phyloP scores from a whole-genome alignment of 2,888 invertebrate species.

The Thalpophila matura region DNA sequence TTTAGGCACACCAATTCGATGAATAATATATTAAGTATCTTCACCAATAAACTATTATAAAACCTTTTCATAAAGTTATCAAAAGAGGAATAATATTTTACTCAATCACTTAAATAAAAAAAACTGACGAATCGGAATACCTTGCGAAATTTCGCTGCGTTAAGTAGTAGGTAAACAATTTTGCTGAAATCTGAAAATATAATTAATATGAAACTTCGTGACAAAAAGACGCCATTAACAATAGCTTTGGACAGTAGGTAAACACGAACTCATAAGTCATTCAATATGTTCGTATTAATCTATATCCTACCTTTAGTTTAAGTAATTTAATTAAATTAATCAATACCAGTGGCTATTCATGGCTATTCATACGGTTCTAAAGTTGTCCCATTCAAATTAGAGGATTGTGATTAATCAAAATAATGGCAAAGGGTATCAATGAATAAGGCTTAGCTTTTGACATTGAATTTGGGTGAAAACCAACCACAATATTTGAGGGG shows the following conservation, averaged over 20 bases:
- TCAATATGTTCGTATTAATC: conserved; percentile 9
- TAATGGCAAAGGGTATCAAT: conserved; percentile 57
- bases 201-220: conserved; percentile 11
- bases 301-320: conserved; percentile 24
- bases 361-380: conserved; percentile 67
- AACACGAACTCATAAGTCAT: conserved; percentile 5
- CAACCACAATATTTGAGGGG: conserved; percentile 30
- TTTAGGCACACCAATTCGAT: conserved; percentile 4
- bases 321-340: conserved; percentile 56
- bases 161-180: conserved; percentile 29
- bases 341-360: conserved; percentile 59
- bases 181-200: conserved; percentile 14
- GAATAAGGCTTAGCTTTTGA: conserved; percentile 51
- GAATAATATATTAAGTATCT: not conserved
- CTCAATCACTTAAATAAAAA: conserved; percentile 21
- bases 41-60: conserved; percentile 10
- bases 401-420: conserved; percentile 73
- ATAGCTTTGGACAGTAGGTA: conserved; percentile 4
- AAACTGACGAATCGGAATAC: conserved; percentile 5
- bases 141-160: conserved; percentile 12
- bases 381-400: conserved; percentile 72
- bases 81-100: conserved; percentile 23
- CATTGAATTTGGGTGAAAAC: conserved; percentile 41
- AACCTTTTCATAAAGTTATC: conserved; percentile 12
- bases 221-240: not conserved